Conservation (phyloP, 1,140 invertebrate species). For the Aphaenogaster floridana region DNA sequence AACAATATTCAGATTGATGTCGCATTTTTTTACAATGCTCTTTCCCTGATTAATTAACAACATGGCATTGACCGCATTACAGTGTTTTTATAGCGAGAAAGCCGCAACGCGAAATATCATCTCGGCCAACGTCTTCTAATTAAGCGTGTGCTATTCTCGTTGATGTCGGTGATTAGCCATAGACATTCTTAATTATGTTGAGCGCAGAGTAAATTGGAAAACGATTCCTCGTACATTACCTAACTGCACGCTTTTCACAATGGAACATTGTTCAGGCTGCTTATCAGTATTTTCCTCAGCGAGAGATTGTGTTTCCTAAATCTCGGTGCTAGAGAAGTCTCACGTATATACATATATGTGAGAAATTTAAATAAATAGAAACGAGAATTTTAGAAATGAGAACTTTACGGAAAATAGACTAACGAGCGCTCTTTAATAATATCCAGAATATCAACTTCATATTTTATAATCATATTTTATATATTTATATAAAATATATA, state of each 20-base stretch:
- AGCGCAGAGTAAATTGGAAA: not conserved
- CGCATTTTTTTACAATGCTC: not conserved
- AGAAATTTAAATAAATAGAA: constrained; percentile 9
- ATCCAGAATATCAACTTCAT: not conserved
- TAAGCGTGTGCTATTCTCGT: constrained; percentile 35
- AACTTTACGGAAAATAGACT: not conserved
- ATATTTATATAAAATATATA: not conserved
- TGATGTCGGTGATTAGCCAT: constrained; percentile 24
- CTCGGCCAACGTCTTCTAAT: constrained; percentile 42
- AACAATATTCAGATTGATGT: not conserved
- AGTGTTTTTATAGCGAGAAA: constrained; percentile 40
- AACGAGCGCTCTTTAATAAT: not conserved
- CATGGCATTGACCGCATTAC: constrained; percentile 41
- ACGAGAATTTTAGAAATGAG: not conserved
- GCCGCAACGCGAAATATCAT: constrained; percentile 43
- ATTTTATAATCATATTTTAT: not conserved
- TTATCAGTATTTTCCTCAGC: not conserved
- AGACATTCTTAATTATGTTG: constrained; percentile 16
- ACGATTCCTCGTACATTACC: constrained; percentile 15
- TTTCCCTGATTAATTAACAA: constrained; percentile 43
- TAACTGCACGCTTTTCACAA: constrained; percentile 39
- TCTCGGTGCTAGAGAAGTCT: not conserved
- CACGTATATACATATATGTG: not conserved
- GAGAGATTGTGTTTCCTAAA: not conserved
- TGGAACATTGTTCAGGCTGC: constrained; percentile 17